Conservation (phyloP, 2,113 vertebrate species). For the Tapirus terrestris region DNA sequence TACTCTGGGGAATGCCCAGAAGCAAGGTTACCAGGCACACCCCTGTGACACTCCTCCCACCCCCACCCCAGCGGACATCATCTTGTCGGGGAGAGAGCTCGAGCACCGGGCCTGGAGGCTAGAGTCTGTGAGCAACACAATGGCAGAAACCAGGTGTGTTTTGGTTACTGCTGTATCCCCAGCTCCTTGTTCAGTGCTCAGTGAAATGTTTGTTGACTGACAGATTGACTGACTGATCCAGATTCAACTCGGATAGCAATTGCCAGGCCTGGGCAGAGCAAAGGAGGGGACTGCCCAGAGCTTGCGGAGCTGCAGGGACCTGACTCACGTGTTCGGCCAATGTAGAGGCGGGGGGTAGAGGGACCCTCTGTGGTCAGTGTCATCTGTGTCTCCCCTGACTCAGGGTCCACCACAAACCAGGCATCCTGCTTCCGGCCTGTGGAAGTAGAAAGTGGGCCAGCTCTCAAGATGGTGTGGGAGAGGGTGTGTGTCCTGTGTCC, state of each 20-base stretch:
- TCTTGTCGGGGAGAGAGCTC: not conserved
- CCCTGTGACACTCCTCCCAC: rapidly evolving
- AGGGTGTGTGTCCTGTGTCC: too few relatives aligned
- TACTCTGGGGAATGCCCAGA: constrained; percentile 89
- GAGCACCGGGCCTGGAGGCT: not conserved
- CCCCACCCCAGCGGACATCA: too few relatives aligned
- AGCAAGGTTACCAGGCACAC: not conserved
- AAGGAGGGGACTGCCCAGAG: not conserved
- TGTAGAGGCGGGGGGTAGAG: constrained; percentile 93
- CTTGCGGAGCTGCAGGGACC: not conserved
- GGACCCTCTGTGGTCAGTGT: constrained; percentile 92
- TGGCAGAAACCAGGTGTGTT: not conserved
- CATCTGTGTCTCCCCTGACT: constrained; percentile 96
- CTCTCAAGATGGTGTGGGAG: not conserved
- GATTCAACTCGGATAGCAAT: not conserved
- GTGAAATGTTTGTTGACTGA: not conserved
- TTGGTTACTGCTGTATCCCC: not conserved
- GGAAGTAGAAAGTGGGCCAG: not conserved
- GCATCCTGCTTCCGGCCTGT: constrained; percentile 97
- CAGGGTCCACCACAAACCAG: constrained; percentile 97
- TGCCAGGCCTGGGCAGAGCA: not conserved
- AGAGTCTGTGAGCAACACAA: not conserved
- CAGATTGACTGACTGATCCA: not conserved
- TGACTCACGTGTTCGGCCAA: constrained; percentile 94
- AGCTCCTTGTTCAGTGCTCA: not conserved